Base-by-base conservation (phyloP, 2,113 vertebrate genomes). In the Tetraodon nigroviridis region DNA sequence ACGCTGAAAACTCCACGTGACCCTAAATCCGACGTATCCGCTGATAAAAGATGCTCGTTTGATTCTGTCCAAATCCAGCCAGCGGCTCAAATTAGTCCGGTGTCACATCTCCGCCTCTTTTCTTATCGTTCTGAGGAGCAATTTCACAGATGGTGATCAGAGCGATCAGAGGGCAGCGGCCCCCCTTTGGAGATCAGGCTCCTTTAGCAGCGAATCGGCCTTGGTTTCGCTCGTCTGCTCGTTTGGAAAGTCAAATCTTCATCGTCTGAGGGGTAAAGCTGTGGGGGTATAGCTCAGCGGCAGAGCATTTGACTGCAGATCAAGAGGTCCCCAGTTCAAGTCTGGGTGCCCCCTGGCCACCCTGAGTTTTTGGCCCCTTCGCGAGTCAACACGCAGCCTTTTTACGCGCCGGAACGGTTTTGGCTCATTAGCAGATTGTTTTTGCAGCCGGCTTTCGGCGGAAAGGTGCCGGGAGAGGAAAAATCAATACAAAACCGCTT, bases 251-350 rank as follows among this genome's bases (percentile, higher is more conserved):
- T 3, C 24, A 27, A 6, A 27, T 27, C 24, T 27, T 27, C 24
- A 27, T 4, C 5, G 24, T 3, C 24, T 8, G 32, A 37, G 8
- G 12, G 42, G 42, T 16, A 17, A 16, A 0, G 5, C 2, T 16
- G 16, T 1, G 65, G 51, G 48, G 58, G 53, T 65, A 10, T 63
- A 71, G 90, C 88, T 92, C 88, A 91, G 90, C 84, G 87, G 89
- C 80, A 89, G 92, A 92, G 92, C 89, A 90, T 92, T 93, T 92
- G 85, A 91, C 90, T 92, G 89, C 90, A 93, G 88, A 89, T 91
- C 88, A 90, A 90, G 87, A 90, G 87, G 87, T 92, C 88, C 87
- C 84, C 65, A 78, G 85, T 89, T 92, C 83, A 89, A 89, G 79
- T 90, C 86, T 76, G 65, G 83, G 79, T 90, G 82, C 84, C 88